A percentile compares a stretch with the other conserved stretches of the same genome.
Evolutionary conservation across 2,888 invertebrate species (phyloP).

Genomic region (Brachynemurus nebulosus): DNA sequence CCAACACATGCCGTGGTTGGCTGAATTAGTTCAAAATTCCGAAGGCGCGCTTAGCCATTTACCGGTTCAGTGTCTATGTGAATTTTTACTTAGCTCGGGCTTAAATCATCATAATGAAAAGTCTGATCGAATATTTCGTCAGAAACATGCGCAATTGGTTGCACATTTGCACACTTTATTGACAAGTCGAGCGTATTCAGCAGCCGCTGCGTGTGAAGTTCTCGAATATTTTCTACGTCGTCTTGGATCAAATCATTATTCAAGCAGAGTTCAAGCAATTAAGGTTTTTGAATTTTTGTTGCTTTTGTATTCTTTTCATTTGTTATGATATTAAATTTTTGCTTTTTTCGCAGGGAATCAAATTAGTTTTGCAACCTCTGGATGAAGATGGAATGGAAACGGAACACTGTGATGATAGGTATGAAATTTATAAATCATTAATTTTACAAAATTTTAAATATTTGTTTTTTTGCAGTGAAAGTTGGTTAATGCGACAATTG

Average conservation of each 20-base stretch:
- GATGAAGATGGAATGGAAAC: conserved; percentile 35
- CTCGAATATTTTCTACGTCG: conserved; percentile 79
- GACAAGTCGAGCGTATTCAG: conserved; percentile 35
- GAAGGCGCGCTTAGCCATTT: conserved; percentile 77
- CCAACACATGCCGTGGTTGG: conserved; percentile 94
- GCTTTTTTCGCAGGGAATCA: conserved; percentile 52
- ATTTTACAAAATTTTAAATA: conserved; percentile 9
- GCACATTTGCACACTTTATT: conserved; percentile 41
- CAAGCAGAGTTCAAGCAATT: conserved; percentile 63
- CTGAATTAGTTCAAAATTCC: conserved; percentile 82
- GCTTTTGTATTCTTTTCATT: no score
- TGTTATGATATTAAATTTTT: no score
- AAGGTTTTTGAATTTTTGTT: conserved; percentile 34
- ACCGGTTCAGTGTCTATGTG: conserved; percentile 95
- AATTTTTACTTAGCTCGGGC: conserved; percentile 66
- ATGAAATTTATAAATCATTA: no score
- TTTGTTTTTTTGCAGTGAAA: background rate
- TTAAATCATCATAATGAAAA: conserved; percentile 24
- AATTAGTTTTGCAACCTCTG: conserved; percentile 47
- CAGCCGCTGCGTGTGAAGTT: conserved; percentile 61
- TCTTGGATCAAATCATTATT: conserved; percentile 66
- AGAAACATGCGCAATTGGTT: conserved; percentile 58
- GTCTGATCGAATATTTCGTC: conserved; percentile 25
- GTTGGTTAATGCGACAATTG: conserved; percentile 48
- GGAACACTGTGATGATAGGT: conserved; percentile 24